Percentiles rank a stretch among this genome's conserved stretches.
These are phyloP conservation scores for Danio jaintianensis DNA, from an alignment of 2,797 vertebrate genomes.

Conservation along the genomic window DNA sequence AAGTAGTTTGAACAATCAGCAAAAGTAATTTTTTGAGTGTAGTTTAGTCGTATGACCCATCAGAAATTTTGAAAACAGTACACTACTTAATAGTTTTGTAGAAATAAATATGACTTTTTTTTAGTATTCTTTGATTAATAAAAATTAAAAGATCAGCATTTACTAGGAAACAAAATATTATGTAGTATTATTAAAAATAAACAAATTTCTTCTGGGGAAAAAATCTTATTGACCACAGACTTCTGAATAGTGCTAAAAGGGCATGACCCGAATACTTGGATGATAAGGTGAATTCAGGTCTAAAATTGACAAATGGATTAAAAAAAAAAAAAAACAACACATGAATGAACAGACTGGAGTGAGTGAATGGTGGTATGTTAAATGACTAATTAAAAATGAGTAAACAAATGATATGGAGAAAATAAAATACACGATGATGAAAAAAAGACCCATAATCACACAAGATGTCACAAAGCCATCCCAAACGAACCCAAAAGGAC, in stretches of 20 bases:
- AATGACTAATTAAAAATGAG: background rate
- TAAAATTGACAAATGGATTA: background rate
- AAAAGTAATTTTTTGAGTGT: too few species aligned
- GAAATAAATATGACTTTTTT: background rate
- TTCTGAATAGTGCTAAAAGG: background rate
- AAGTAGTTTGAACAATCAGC: too few species aligned
- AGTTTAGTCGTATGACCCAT: background rate
- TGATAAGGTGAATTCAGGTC: background rate
- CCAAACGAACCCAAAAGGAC: conserved; percentile 88
- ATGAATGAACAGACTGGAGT: conserved; percentile 30
- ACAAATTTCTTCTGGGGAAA: background rate
- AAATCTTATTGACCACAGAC: background rate
- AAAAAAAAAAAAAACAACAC: conserved; percentile 43
- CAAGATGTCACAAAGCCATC: conserved; percentile 78
- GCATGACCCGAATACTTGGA: background rate
- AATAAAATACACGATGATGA: conserved; percentile 57
- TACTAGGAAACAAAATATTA: background rate
- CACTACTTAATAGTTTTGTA: background rate
- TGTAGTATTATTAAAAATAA: background rate
- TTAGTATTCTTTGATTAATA: background rate
- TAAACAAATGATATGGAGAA: conserved; percentile 42
- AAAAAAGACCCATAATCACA: conserved; percentile 59
- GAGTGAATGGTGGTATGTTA: background rate
- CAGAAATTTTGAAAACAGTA: background rate
- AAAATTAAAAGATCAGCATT: background rate